phyloP scores from a whole-genome alignment of 2,113 vertebrate genomes.

The Potamarius usumacintae region DNA sequence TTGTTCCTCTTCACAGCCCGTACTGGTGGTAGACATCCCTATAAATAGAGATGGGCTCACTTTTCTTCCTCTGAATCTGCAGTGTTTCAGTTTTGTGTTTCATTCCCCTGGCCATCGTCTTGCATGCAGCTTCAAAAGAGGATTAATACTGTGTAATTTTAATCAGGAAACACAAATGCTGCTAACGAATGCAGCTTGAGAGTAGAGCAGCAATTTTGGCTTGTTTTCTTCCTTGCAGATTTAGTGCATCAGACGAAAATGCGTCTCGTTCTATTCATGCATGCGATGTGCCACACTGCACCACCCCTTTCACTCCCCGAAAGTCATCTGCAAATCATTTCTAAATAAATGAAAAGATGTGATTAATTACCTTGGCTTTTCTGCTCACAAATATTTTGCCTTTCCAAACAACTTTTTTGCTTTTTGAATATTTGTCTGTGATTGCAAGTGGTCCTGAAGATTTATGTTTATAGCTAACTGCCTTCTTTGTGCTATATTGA shows the following conservation, averaged over 20 bases:
- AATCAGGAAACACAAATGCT: conserved; percentile 47
- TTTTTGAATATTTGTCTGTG: conserved; percentile 22
- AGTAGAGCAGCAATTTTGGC: conserved; percentile 20
- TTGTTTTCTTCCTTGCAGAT: conserved; percentile 32
- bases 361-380: conserved; percentile 39
- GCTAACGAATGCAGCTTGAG: conserved; percentile 41
- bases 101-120: conserved; percentile 37
- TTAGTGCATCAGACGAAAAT: conserved; percentile 26
- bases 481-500: conserved; percentile 27
- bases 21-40: conserved; percentile 27
- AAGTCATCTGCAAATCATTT: conserved; percentile 35
- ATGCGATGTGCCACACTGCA: not conserved
- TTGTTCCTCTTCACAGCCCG: conserved; percentile 24
- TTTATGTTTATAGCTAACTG: conserved; percentile 4
- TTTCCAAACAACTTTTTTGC: conserved; percentile 1
- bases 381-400: conserved; percentile 13
- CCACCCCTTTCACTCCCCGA: not conserved
- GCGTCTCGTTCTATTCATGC: conserved; percentile 12
- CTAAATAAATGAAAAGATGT: conserved; percentile 22
- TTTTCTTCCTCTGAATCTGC: conserved; percentile 13
- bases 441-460: conserved; percentile 11
- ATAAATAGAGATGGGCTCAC: conserved; percentile 38
- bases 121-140: conserved; percentile 43
- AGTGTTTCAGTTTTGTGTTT: conserved; percentile 33
- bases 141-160: conserved; percentile 56